phyloP scores from a whole-genome alignment of 2,888 invertebrate species.

The Linnaemya tessellans region DNA sequence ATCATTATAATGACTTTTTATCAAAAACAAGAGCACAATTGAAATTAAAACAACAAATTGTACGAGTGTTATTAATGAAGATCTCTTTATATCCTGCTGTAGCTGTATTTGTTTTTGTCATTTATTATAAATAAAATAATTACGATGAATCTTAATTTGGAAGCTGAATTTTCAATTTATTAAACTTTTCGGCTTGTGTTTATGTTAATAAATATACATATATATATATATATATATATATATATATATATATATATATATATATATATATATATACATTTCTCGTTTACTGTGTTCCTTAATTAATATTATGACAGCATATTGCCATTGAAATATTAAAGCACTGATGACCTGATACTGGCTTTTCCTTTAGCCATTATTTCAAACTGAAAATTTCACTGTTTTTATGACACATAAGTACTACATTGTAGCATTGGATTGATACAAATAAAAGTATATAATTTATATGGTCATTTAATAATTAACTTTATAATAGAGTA shows the following conservation, averaged over 20 bases:
- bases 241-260: background rate
- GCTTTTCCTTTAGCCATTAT: no score
- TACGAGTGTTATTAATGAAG: background rate
- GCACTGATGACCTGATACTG: background rate
- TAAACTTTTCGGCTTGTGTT: background rate
- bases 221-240: background rate
- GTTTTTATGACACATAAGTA: no score
- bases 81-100: background rate
- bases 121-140: conserved; percentile 43
- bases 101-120: conserved; percentile 6
- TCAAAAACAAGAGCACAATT: background rate
- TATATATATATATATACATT: background rate
- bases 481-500: no score
- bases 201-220: background rate
- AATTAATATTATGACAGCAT: background rate
- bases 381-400: no score
- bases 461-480: no score
- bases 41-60: background rate
- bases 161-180: background rate
- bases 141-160: conserved; percentile 27
- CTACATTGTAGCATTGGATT: no score
- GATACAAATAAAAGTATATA: no score
- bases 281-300: background rate
- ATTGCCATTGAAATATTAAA: background rate
- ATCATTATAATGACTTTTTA: background rate